phyloP scores from a whole-genome alignment of 2,888 invertebrate genomes.

The Lepetodrilus schrolli region DNA sequence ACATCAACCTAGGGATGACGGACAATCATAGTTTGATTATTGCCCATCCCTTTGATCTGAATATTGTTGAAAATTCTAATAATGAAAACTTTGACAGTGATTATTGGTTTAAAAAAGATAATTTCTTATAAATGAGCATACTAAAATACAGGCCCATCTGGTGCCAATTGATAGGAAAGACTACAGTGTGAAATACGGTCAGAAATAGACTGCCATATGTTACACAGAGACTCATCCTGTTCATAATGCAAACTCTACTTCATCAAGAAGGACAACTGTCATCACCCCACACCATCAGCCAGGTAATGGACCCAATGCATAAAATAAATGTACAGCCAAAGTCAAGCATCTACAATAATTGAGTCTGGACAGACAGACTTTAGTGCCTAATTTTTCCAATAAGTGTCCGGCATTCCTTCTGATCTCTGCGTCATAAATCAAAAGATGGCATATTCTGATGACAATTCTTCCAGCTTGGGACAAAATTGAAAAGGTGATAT shows the following conservation, averaged over 20 bases:
- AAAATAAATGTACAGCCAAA: constrained; percentile 13
- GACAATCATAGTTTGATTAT: no score
- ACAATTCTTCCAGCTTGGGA: not conserved
- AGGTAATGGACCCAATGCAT: not conserved
- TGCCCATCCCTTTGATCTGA: no score
- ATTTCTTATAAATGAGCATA: not conserved
- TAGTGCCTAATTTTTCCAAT: constrained; percentile 18
- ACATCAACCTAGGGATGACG: no score
- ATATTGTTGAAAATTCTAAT: no score
- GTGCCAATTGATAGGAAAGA: not conserved
- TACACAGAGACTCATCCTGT: constrained; percentile 6
- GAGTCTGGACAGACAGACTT: not conserved
- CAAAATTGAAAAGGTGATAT: not conserved
- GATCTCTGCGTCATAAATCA: constrained; percentile 5
- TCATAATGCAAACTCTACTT: constrained; percentile 21
- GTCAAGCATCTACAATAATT: constrained; percentile 9
- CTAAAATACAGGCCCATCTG: not conserved
- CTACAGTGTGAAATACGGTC: not conserved
- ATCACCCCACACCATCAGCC: not conserved
- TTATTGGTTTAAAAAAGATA: constrained; percentile 3
- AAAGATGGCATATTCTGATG: not conserved
- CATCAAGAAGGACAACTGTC: constrained; percentile 13
- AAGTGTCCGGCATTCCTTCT: not conserved
- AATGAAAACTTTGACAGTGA: not conserved
- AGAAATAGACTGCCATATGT: constrained; percentile 20